A percentile compares a stretch with the other conserved stretches of the same genome.
phyloP scores from a whole-genome alignment of 1,140 invertebrate genomes.

The Mycetomoellerius zeteki region DNA sequence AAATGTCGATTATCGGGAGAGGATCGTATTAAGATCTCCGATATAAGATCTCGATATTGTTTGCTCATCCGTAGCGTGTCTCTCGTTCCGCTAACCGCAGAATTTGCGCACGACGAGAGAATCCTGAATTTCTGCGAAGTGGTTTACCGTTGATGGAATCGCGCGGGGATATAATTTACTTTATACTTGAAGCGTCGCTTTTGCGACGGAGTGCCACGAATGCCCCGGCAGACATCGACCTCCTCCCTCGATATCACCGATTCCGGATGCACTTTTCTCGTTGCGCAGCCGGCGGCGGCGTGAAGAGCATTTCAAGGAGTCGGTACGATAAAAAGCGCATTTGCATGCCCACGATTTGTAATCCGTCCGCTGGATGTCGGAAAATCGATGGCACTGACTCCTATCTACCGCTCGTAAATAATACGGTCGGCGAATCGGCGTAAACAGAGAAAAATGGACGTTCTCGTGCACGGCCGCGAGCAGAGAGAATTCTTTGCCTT shows the following conservation, averaged over 20 bases:
- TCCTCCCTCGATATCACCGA: slow-evolving; percentile 15
- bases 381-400: slow-evolving; percentile 36
- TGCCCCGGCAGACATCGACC: slow-evolving; percentile 26
- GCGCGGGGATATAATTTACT: slow-evolving; percentile 49
- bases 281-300: slow-evolving; percentile 16
- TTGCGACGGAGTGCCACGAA: slow-evolving; percentile 24
- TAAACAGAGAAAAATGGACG: slow-evolving; percentile 59
- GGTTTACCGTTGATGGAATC: slow-evolving; percentile 33
- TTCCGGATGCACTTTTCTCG: slow-evolving; percentile 63
- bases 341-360: slow-evolving; percentile 68
- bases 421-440: slow-evolving; percentile 45
- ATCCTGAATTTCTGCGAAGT: slow-evolving; percentile 36
- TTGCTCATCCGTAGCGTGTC: background rate
- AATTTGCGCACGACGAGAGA: slow-evolving; percentile 6
- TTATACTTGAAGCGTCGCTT: slow-evolving; percentile 51
- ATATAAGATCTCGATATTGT: slow-evolving; percentile 34
- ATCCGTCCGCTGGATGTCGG: slow-evolving; percentile 52
- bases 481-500: background rate
- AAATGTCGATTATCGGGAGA: background rate
- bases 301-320: slow-evolving; percentile 49
- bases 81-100: slow-evolving; percentile 4
- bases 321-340: slow-evolving; percentile 66
- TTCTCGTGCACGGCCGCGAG: background rate
- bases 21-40: background rate
- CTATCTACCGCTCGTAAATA: slow-evolving; percentile 61